Evolutionary conservation across 2,888 invertebrate genomes (phyloP).

Genomic region (Campoplex capitator): DNA sequence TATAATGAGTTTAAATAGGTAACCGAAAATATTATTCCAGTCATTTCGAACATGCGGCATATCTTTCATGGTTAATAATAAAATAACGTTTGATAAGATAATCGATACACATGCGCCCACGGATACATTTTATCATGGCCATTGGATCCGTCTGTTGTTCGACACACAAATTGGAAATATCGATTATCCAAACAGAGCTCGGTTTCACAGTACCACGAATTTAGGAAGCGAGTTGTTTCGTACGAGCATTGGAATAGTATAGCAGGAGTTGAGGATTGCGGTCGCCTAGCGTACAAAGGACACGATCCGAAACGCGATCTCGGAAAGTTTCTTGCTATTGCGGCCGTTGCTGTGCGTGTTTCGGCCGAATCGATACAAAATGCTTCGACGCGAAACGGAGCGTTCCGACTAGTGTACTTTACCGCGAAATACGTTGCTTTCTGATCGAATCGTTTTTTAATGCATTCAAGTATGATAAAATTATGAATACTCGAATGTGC

Average conservation of each 20-base stretch:
- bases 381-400: background rate
- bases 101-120: background rate
- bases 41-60: too few relatives aligned
- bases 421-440: background rate
- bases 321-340: constrained; percentile 46
- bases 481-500: background rate
- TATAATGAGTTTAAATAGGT: too few relatives aligned
- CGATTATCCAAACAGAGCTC: constrained; percentile 7
- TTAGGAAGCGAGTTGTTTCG: constrained; percentile 14
- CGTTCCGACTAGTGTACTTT: background rate
- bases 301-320: constrained; percentile 39
- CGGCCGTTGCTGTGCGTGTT: constrained; percentile 19
- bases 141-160: background rate
- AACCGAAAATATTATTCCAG: too few relatives aligned
- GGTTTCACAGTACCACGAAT: background rate
- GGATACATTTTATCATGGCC: background rate
- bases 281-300: background rate
- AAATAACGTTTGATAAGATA: background rate
- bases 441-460: background rate
- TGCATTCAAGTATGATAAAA: background rate
- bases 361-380: constrained; percentile 34
- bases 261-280: constrained; percentile 15
- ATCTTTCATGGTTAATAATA: too few relatives aligned
- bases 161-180: constrained; percentile 22
- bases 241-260: constrained; percentile 7